Conservation (phyloP, 2,797 vertebrate genomes). For the Oreochromis mossambicus region DNA sequence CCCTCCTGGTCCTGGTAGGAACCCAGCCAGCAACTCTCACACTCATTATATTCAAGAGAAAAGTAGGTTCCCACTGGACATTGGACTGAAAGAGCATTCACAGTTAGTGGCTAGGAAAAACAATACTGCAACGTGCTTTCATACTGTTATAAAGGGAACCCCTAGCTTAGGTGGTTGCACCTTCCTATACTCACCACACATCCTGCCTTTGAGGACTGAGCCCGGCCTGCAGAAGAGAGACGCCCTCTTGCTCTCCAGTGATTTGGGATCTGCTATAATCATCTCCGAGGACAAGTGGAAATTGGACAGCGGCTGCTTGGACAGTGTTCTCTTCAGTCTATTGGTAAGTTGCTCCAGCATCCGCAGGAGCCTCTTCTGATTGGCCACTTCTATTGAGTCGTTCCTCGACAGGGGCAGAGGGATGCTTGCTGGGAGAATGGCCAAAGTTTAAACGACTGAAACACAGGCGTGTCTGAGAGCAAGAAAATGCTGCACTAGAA, state of each 20-base stretch:
- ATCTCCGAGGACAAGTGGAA: constrained; percentile 90
- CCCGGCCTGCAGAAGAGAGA: constrained; percentile 91
- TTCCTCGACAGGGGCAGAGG: constrained; percentile 91
- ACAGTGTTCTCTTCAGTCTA: constrained; percentile 87
- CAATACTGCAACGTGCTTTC: neutral
- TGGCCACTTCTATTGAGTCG: constrained; percentile 89
- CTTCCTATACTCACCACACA: constrained; percentile 89
- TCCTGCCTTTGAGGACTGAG: constrained; percentile 89
- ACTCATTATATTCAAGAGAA: constrained; percentile 85
- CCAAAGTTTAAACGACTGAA: constrained; percentile 47
- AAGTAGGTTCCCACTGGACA: constrained; percentile 95
- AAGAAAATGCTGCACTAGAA: neutral
- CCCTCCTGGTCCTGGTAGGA: constrained; percentile 95
- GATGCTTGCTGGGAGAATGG: constrained; percentile 90
- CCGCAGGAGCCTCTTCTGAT: constrained; percentile 89
- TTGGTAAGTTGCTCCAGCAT: constrained; percentile 92
- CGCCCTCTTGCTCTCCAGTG: constrained; percentile 87
- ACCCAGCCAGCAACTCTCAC: constrained; percentile 93
- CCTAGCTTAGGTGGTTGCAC: neutral
- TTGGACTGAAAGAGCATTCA: constrained; percentile 77
- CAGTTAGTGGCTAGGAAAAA: neutral
- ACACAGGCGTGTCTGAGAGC: neutral
- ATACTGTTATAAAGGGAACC: neutral
- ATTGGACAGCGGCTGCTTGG: constrained; percentile 87
- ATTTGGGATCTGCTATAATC: constrained; percentile 90